Evolutionary conservation across 2,888 invertebrate genomes (phyloP).

Genomic region (Tuberolachnus salignus): DNA sequence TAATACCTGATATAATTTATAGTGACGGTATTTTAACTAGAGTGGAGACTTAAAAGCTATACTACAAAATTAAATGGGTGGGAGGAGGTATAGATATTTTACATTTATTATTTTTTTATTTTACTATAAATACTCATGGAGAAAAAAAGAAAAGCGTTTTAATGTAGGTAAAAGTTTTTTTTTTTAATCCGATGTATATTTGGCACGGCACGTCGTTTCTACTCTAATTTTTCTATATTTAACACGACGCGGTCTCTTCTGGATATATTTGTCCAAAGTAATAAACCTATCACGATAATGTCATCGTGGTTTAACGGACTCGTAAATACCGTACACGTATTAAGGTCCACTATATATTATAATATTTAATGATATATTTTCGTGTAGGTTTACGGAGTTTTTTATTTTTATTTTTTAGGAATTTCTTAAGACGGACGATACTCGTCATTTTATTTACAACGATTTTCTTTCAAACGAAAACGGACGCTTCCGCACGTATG

Average conservation of each 20-base stretch:
- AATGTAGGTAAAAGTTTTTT: constrained; percentile 10
- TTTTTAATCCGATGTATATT: constrained; percentile 21
- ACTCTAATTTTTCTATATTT: constrained; percentile 45
- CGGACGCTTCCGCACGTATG: constrained; percentile 22
- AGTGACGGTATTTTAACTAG: too few relatives aligned
- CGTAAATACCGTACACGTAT: constrained; percentile 15
- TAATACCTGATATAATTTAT: too few relatives aligned
- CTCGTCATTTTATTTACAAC: constrained; percentile 20
- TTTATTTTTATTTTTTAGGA: constrained; percentile 33
- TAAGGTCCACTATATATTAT: neutral
- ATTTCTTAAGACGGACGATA: constrained; percentile 26
- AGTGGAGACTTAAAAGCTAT: too few relatives aligned
- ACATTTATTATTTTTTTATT: too few relatives aligned
- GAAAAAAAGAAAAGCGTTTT: neutral
- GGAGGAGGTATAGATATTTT: too few relatives aligned
- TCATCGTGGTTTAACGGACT: constrained; percentile 24
- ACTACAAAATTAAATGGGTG: too few relatives aligned
- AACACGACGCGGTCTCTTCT: constrained; percentile 29
- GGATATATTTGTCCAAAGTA: constrained; percentile 29
- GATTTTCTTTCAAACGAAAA: constrained; percentile 12
- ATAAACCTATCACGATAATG: constrained; percentile 47
- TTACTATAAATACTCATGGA: neutral
- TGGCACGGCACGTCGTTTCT: constrained; percentile 37
- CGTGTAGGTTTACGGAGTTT: neutral
- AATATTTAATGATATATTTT: too few relatives aligned